Evolutionary conservation across 1,140 invertebrate species (phyloP), one percentile per base, ranked within the genome.

Genomic region (Pachyrhynchus sulphureomaculatus): DNA sequence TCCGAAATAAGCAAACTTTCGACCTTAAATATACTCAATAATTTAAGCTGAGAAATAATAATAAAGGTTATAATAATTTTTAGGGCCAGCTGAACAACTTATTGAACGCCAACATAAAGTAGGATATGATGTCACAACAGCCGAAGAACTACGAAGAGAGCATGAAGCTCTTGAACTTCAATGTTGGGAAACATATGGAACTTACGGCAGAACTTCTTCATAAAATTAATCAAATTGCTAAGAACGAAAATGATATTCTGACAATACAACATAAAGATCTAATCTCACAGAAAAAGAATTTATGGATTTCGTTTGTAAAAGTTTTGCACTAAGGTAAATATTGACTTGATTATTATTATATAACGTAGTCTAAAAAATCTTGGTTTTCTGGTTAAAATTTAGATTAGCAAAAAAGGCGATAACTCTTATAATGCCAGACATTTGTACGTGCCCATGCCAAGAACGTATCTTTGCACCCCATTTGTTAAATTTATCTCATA

Each of bases 301-400:
- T 70, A 91, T 92, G 89, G 86, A 92, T 75, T 90, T 89, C 60
- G 86, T 91, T 0, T 89, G 86, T 66, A 81, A 88, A 47, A 89
- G 86, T 68, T 91, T 90, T 70, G 89, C 89, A 0, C 83, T 83
- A 20, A 79, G 89, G n/a, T 61, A 23, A n/a, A n/a, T n/a, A n/a
- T n/a, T n/a, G n/a, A n/a, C n/a, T n/a, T n/a, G n/a, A n/a, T n/a
- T n/a, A n/a, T n/a, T n/a, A n/a, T n/a, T n/a, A n/a, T n/a, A n/a
- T n/a, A n/a, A n/a, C n/a, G n/a, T n/a, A n/a, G n/a, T n/a, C n/a
- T n/a, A n/a, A n/a, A n/a, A n/a, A n/a, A n/a, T n/a, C n/a, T n/a
- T n/a, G n/a, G n/a, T n/a, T n/a, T n/a, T n/a, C n/a, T n/a, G n/a
- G n/a, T n/a, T n/a, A n/a, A n/a, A n/a, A n/a, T n/a, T n/a, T n/a